Evolutionary conservation across 1,140 invertebrate species (phyloP).

Genomic region (Megalopta genalis): DNA sequence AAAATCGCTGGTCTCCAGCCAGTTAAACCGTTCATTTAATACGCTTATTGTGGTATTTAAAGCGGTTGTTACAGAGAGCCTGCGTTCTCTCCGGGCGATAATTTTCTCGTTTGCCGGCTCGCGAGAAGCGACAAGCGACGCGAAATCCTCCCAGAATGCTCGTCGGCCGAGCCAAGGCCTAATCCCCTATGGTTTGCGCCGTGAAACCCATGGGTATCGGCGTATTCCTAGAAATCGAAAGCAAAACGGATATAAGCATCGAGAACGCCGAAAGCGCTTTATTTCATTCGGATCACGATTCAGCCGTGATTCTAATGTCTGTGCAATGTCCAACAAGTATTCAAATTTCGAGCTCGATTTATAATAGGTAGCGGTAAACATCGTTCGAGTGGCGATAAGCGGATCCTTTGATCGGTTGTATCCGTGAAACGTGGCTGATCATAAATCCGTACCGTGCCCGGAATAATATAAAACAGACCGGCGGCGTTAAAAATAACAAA

Average conservation of each 20-base stretch:
- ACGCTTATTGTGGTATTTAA: conserved; percentile 31
- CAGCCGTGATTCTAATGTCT: too few relatives aligned
- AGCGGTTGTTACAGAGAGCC: neutral
- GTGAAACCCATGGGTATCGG: too few relatives aligned
- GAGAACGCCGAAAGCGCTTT: too few relatives aligned
- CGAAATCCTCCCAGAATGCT: neutral
- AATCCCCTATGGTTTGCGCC: too few relatives aligned
- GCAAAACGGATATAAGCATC: too few relatives aligned
- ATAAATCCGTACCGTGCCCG: neutral
- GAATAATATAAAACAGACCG: conserved; percentile 5
- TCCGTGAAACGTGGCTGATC: neutral
- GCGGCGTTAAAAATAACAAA: conserved; percentile 33
- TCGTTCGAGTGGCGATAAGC: too few relatives aligned
- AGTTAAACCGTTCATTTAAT: conserved; percentile 5
- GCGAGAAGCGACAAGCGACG: neutral
- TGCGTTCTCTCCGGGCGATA: neutral
- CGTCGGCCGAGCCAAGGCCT: too few relatives aligned
- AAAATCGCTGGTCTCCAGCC: conserved; percentile 8
- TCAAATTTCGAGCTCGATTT: too few relatives aligned
- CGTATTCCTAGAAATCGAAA: too few relatives aligned
- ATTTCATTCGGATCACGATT: too few relatives aligned
- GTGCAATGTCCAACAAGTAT: too few relatives aligned
- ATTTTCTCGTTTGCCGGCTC: neutral
- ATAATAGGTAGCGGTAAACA: neutral
- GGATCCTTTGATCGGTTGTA: neutral